phyloP scores from a whole-genome alignment of 1,140 invertebrate species.

The Gryon sp. region DNA sequence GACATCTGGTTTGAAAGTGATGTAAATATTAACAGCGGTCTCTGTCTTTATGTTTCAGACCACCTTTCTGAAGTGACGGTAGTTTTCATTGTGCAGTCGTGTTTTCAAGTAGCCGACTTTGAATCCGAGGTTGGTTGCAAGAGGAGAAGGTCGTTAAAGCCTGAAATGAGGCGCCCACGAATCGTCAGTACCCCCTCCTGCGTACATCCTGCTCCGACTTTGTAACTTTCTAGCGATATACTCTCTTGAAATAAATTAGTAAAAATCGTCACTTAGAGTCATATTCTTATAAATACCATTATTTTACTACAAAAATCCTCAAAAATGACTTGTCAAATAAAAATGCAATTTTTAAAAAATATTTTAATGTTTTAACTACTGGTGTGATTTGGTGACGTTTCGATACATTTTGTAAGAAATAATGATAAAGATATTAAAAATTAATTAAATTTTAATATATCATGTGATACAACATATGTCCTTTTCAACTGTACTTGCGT shows the following conservation, averaged over 20 bases:
- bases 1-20: constrained; percentile 52
- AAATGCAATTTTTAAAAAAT: no score
- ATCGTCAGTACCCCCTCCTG: constrained; percentile 17
- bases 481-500: no score
- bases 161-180: constrained; percentile 64
- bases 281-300: no score
- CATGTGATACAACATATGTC: no score
- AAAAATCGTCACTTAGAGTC: constrained; percentile 44
- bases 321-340: no score
- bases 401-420: no score
- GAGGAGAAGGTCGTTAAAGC: constrained; percentile 65
- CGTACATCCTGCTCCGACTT: constrained; percentile 40
- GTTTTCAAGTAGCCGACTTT: constrained; percentile 65
- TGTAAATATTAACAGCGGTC: constrained; percentile 48
- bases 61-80: constrained; percentile 66
- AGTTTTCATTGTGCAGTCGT: constrained; percentile 66
- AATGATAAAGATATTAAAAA: no score
- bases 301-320: no score
- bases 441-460: no score
- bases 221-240: constrained; percentile 45
- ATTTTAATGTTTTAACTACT: no score
- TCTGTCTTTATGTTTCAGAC: constrained; percentile 68
- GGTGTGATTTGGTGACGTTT: no score
- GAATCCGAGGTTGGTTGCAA: constrained; percentile 46
- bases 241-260: constrained; percentile 15